Percentiles rank a stretch among this genome's conserved stretches.
These are phyloP conservation scores for Chloroclysta siterata DNA, from an alignment of 2,888 invertebrate genomes.

Conservation along the genomic window DNA sequence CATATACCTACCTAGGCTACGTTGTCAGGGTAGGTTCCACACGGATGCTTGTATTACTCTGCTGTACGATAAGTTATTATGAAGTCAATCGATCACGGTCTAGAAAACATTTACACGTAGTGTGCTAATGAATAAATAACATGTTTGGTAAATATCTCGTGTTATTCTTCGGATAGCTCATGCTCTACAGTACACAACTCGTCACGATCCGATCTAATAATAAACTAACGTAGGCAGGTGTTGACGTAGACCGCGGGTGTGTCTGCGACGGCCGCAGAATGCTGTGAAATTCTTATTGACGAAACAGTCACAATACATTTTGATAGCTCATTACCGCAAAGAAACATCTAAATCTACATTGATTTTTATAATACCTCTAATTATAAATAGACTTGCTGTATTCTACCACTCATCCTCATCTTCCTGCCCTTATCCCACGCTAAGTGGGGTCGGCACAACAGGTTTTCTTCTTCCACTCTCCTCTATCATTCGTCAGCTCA, in stretches of 20 bases:
- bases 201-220: constrained; percentile 59
- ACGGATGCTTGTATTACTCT: neutral
- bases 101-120: constrained; percentile 39
- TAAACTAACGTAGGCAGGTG: constrained; percentile 47
- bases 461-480: no score
- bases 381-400: no score
- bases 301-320: constrained; percentile 58
- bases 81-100: constrained; percentile 14
- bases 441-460: no score
- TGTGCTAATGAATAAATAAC: constrained; percentile 36
- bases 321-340: constrained; percentile 39
- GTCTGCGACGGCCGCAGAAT: constrained; percentile 59
- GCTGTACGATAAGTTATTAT: neutral
- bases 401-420: no score
- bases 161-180: constrained; percentile 16
- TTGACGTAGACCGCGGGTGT: constrained; percentile 72
- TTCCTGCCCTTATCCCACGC: no score
- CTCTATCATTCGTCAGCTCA: no score
- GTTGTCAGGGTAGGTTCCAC: no score
- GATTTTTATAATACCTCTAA: no score
- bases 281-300: constrained; percentile 46
- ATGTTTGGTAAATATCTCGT: constrained; percentile 33
- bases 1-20: no score
- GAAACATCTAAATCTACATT: neutral
- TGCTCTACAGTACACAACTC: constrained; percentile 26